A percentile compares a stretch with the other conserved stretches of the same genome.
These are phyloP conservation scores for Hesperophylax magnus DNA, from an alignment of 1,140 invertebrate species.

Conservation along the genomic window DNA sequence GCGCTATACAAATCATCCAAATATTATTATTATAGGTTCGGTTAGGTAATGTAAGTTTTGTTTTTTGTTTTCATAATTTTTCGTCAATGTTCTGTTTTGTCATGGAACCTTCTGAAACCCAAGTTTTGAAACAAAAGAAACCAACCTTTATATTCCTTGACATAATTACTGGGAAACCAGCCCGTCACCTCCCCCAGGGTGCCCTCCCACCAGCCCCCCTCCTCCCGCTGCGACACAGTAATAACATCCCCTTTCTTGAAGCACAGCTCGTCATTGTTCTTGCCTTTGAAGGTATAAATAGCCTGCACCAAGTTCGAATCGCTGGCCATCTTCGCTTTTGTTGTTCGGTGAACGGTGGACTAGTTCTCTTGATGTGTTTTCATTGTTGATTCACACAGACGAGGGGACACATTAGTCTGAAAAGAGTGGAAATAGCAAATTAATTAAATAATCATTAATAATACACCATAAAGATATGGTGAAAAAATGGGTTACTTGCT, in stretches of 20 bases:
- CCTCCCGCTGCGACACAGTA: slow-evolving; percentile 91
- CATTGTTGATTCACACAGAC: slow-evolving; percentile 15
- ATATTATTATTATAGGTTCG: too few species aligned
- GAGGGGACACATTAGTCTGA: slow-evolving; percentile 38
- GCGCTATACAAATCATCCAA: too few species aligned
- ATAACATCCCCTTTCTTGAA: slow-evolving; percentile 98
- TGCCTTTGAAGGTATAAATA: slow-evolving; percentile 93
- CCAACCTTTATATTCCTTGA: slow-evolving; percentile 85
- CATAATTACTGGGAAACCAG: slow-evolving; percentile 99
- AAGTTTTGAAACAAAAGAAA: background rate
- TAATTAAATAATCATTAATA: background rate
- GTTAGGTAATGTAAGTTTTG: too few species aligned
- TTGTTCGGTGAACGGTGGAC: background rate
- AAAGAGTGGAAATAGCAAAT: background rate
- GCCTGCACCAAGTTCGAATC: slow-evolving; percentile 88
- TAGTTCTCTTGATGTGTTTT: slow-evolving; percentile 16
- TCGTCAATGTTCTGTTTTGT: too few species aligned
- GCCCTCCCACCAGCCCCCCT: slow-evolving; percentile 98
- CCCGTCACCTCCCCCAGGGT: slow-evolving; percentile 94
- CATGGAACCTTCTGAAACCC: too few species aligned
- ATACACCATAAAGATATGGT: too few species aligned
- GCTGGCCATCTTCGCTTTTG: slow-evolving; percentile 68
- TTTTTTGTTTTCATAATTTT: background rate
- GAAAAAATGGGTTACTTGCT: too few species aligned
- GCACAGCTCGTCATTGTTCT: slow-evolving; percentile 97